Base-by-base conservation (phyloP, 2,888 invertebrate genomes). In the Melanostoma scalare region DNA sequence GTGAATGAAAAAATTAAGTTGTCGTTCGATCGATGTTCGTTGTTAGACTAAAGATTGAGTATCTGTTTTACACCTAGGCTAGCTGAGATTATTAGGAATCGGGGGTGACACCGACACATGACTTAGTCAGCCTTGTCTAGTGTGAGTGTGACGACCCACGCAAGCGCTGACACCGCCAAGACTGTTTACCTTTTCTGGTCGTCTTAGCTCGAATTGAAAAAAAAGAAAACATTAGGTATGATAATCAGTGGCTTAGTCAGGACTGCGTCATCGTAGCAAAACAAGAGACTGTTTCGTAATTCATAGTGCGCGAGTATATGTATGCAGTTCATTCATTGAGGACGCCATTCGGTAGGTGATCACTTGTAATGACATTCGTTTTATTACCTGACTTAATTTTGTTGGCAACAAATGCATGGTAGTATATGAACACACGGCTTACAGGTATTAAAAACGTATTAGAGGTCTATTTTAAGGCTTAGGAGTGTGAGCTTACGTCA, bases 11-110 rank as follows among this genome's bases (percentile, higher is more conserved):
- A 10, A 53, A 61, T 44, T 44, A 61, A 65, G 74, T 52, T 79
- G 84, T 84, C 74, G 84, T 84, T 84, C 84, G 79, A 75, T 84
- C 79, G 79, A 71, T 44, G 79, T 74, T 84, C 84, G 79, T 84
- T 84, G 48, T 79, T 71, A 79, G 50, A 84, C 84, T 84, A 56
- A 84, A 73, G 42, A n/a, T 60, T 8, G 36, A 46, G 42, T 53
- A 65, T 65, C 71, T 68, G 4, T 10, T 3, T 44, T 30, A 38
- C 30, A 68, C 63, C 42, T 63, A 40, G n/a, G 46, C 73, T 31
- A 48, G 46, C 58, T 61, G 56, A 55, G 61, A 77, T 60, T 48
- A 68, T 38, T 53, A 10, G 35, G 72, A 82, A 74, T 74, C 82
- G 82, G 68, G 82, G 82, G 82, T 82, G 82, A 78, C 82, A 78